Evolutionary conservation across 2,888 invertebrate genomes (phyloP).

Genomic region (Netelia melanura): DNA sequence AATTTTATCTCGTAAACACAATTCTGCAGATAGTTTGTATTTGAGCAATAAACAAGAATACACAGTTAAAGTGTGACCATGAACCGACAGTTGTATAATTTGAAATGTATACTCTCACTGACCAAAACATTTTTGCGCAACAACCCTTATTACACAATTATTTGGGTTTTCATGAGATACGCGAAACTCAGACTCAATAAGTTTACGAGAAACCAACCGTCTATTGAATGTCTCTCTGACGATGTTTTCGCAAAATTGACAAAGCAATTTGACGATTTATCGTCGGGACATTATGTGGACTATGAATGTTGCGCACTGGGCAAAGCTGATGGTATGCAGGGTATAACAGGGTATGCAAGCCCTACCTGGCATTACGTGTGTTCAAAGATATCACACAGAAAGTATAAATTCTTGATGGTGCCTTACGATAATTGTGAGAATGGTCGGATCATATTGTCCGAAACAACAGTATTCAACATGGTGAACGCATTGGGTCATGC

Average conservation of each 20-base stretch:
- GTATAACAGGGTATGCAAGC: slow-evolving; percentile 70
- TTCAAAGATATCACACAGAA: slow-evolving; percentile 72
- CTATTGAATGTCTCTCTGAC: slow-evolving; percentile 71
- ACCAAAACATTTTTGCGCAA: slow-evolving; percentile 67
- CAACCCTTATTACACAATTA: slow-evolving; percentile 74
- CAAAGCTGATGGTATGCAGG: slow-evolving; percentile 56
- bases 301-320: slow-evolving; percentile 74
- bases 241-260: slow-evolving; percentile 68
- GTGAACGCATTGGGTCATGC: slow-evolving; percentile 69
- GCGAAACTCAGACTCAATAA: slow-evolving; percentile 68
- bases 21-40: too few species aligned
- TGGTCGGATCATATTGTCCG: slow-evolving; percentile 75
- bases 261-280: slow-evolving; percentile 31
- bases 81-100: slow-evolving; percentile 17
- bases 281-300: slow-evolving; percentile 71
- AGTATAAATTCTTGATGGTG: slow-evolving; percentile 77
- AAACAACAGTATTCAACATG: slow-evolving; percentile 78
- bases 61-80: slow-evolving; percentile 6
- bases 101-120: slow-evolving; percentile 51
- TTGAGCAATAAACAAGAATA: too few species aligned
- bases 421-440: slow-evolving; percentile 65
- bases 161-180: slow-evolving; percentile 75
- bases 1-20: too few species aligned
- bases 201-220: slow-evolving; percentile 68
- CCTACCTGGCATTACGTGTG: slow-evolving; percentile 70